These are phyloP conservation scores for Chloroceryle amazona DNA, from an alignment of 2,797 vertebrate species.

Conservation along the genomic window DNA sequence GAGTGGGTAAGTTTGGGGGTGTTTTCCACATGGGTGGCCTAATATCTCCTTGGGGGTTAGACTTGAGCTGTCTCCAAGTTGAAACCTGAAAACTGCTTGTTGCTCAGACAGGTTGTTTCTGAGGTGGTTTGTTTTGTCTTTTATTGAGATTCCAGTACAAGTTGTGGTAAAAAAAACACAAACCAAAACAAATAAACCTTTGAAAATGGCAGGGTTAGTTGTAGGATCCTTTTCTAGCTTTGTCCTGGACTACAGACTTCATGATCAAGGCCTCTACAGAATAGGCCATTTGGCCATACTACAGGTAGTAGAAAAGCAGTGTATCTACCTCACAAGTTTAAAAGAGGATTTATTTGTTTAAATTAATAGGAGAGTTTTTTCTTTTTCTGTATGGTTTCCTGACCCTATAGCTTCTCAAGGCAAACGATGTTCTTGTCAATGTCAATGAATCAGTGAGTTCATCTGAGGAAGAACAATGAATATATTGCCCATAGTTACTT, in stretches of 20 bases:
- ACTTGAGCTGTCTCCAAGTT: neutral
- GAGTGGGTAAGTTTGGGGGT: neutral
- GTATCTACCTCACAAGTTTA: neutral
- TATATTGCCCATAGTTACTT: neutral
- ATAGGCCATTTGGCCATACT: neutral
- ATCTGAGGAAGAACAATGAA: neutral
- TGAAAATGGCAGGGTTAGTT: neutral
- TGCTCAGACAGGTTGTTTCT: neutral
- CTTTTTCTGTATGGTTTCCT: neutral
- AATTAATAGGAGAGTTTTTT: neutral
- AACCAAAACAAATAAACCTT: neutral
- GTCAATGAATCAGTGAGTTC: neutral
- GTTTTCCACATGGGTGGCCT: neutral
- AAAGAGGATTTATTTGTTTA: neutral
- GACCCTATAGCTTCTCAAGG: neutral
- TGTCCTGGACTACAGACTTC: neutral
- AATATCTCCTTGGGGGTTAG: neutral
- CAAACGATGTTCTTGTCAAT: neutral
- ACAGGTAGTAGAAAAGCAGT: neutral
- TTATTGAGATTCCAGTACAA: neutral
- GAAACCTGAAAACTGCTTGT: neutral
- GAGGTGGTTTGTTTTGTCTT: neutral
- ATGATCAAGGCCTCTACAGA: neutral
- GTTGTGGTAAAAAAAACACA: neutral
- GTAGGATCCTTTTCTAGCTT: neutral